Base-by-base conservation (phyloP, 1,140 invertebrate genomes). In the Eubasilissa regina region DNA sequence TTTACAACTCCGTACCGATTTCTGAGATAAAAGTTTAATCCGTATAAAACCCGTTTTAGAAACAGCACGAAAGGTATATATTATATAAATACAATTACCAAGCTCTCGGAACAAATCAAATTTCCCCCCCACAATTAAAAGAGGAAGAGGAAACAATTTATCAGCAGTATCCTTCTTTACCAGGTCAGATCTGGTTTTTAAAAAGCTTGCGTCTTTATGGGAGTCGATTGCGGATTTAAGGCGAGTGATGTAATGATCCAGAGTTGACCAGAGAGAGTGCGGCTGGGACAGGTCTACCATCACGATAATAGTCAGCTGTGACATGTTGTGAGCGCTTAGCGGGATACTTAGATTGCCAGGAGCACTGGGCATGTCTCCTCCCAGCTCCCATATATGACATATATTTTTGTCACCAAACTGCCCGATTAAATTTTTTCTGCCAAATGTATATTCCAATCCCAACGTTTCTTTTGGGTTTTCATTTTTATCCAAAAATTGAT, bases 361-460 rank as follows among this genome's bases (percentile, higher is more conserved):
- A 9, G 76, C 73, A 19, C 62, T 68, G 10, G 62, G 74, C 19
- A 77, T 70, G 53, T 83, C 77, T n/a, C 95, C 94, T 3, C 95
- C 96, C 45, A 97, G 88, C 88, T 98, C 97, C 95, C 95, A 97
- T 25, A 97, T 93, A 81, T 97, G 95, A 79, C 95, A 94, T 44
- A 97, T 90, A 85, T 94, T 94, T 85, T 96, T 96, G 44, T 89
- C 87, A 70, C 91, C 89, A 86, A 94, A 93, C 87, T 94, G 92
- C 86, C 93, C 94, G 84, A 93, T 92, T 7, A 92, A 92, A 80
- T 92, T 93, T 86, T 94, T 94, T 84, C 95, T 90, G 4, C 94
- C 95, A 89, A 94, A 97, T 64, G 93, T 94, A 86, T 97, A 98
- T 85, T 97, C 96, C 84, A 97, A 87, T 0, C 95, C 95, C 35